Conservation (phyloP, 2,797 vertebrate species). For the Amniataba percoides region DNA sequence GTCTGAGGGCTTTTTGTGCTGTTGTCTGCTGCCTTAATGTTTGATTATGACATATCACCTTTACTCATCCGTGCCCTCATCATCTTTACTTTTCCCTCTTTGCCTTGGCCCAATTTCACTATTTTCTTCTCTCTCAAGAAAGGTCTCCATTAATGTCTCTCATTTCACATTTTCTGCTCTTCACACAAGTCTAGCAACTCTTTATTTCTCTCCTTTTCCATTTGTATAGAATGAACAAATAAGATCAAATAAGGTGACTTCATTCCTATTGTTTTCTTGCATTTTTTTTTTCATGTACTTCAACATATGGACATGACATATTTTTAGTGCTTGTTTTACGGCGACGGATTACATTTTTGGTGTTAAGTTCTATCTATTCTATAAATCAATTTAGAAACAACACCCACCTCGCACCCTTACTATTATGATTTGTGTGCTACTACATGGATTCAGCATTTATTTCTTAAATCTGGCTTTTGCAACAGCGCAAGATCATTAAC, state of each 20-base stretch:
- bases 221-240: neutral
- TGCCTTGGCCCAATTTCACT: neutral
- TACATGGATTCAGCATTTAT: neutral
- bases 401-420: neutral
- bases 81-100: neutral
- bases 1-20: neutral
- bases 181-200: too few relatives aligned
- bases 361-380: neutral
- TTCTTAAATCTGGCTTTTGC: neutral
- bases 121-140: neutral
- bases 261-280: neutral
- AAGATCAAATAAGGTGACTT: neutral
- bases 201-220: neutral
- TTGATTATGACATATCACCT: conserved; percentile 1
- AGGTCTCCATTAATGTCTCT: neutral
- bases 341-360: neutral
- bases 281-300: neutral
- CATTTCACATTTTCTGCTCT: neutral
- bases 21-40: conserved; percentile 2
- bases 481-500: neutral
- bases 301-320: neutral
- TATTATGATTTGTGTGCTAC: neutral
- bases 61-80: neutral
- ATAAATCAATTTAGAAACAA: neutral
- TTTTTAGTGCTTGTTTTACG: neutral